A percentile compares a stretch with the other conserved stretches of the same genome.
Conservation (phyloP, 2,888 invertebrate species). For the Stomorhina lunata region DNA sequence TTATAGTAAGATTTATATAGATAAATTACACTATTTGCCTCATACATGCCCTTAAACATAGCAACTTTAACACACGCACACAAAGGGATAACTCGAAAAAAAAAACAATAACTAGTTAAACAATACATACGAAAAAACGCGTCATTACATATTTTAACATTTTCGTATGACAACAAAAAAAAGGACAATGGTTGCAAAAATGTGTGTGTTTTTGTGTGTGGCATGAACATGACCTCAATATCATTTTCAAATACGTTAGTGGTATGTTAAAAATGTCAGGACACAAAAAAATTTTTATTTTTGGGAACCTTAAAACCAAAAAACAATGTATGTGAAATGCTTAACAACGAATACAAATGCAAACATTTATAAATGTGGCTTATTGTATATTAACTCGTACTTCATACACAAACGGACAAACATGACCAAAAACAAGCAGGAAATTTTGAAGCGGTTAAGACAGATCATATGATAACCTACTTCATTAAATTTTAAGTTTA, state of each 20-base stretch:
- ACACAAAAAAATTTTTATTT: not conserved
- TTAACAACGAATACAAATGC: conserved; percentile 24
- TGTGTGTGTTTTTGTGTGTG: not conserved
- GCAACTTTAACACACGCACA: not conserved
- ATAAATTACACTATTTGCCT: not conserved
- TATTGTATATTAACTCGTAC: conserved; percentile 5
- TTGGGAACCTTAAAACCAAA: not conserved
- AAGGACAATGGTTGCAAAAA: conserved; percentile 46
- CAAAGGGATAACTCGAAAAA: not conserved
- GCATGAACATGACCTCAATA: conserved; percentile 57
- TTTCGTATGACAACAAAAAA: conserved; percentile 22
- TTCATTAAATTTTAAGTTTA: no score
- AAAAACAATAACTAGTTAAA: not conserved
- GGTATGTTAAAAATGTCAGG: conserved; percentile 34
- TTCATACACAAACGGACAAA: not conserved
- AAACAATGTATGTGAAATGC: not conserved
- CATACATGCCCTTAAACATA: not conserved
- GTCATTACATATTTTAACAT: conserved; percentile 42
- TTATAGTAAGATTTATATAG: not conserved
- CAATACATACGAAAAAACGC: conserved; percentile 10
- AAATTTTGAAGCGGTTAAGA: no score
- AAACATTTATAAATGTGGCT: conserved; percentile 24
- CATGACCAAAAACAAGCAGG: not conserved
- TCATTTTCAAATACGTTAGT: conserved; percentile 35
- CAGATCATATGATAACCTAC: no score